Conservation (phyloP, 2,797 vertebrate genomes). For the Zenarchopterus dispar region DNA sequence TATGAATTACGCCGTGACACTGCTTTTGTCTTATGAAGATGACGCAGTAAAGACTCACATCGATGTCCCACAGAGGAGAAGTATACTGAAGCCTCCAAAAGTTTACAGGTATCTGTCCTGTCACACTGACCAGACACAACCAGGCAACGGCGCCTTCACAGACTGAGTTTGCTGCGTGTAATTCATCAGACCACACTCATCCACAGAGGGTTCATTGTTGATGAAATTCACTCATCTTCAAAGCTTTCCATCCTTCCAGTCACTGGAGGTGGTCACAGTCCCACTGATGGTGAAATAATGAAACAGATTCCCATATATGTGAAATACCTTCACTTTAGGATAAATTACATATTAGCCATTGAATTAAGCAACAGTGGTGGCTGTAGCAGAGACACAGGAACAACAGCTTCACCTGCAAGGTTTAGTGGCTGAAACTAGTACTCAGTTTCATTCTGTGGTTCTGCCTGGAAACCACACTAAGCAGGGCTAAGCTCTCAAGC, state of each 20-base stretch:
- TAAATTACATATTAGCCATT: background rate
- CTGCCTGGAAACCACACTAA: conserved; percentile 25
- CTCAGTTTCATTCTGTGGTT: conserved; percentile 32
- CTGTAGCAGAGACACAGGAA: conserved; percentile 5
- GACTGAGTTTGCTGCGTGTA: too few relatives aligned
- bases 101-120: conserved; percentile 67
- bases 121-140: background rate
- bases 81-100: conserved; percentile 80
- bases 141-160: background rate
- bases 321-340: background rate
- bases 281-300: background rate
- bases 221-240: conserved; percentile 5
- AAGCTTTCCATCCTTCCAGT: background rate
- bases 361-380: background rate
- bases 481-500: conserved; percentile 9
- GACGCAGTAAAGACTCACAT: conserved; percentile 24
- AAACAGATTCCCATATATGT: background rate
- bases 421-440: conserved; percentile 22
- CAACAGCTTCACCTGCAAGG: conserved; percentile 34
- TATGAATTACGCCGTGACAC: conserved; percentile 85
- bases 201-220: background rate
- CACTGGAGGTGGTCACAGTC: background rate
- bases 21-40: conserved; percentile 80
- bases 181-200: conserved; percentile 8
- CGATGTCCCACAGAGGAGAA: conserved; percentile 44